Conservation (phyloP, 1,140 invertebrate species). For the Portunus trituberculatus region DNA sequence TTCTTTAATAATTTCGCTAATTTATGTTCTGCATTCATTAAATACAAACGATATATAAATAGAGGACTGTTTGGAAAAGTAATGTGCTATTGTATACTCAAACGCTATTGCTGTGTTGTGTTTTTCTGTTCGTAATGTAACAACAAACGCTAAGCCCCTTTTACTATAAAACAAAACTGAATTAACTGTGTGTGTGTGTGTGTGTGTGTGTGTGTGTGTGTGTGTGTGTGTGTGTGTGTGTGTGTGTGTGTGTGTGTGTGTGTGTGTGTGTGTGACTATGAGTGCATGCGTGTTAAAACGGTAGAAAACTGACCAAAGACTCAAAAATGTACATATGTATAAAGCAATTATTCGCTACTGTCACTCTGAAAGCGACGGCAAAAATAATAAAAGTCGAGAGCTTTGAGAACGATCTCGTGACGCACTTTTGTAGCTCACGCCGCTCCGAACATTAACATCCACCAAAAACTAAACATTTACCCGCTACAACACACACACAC, state of each 20-base stretch:
- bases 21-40: no score
- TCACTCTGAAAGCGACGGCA: neutral
- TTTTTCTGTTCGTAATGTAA: no score
- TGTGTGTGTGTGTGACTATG: neutral
- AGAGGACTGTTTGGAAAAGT: neutral
- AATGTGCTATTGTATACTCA: neutral
- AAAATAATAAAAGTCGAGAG: neutral
- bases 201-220: conserved; percentile 18
- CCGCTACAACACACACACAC: no score
- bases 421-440: neutral
- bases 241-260: conserved; percentile 16
- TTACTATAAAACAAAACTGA: neutral
- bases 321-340: neutral
- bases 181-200: neutral
- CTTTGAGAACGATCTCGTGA: neutral
- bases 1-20: no score
- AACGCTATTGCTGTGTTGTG: neutral
- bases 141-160: neutral
- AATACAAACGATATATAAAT: no score
- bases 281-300: neutral
- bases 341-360: conserved; percentile 12
- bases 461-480: no score
- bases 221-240: conserved; percentile 20
- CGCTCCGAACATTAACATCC: no score
- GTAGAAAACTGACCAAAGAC: neutral